These are phyloP conservation scores for Siniperca undulata DNA, from an alignment of 2,797 vertebrate species.

Conservation along the genomic window DNA sequence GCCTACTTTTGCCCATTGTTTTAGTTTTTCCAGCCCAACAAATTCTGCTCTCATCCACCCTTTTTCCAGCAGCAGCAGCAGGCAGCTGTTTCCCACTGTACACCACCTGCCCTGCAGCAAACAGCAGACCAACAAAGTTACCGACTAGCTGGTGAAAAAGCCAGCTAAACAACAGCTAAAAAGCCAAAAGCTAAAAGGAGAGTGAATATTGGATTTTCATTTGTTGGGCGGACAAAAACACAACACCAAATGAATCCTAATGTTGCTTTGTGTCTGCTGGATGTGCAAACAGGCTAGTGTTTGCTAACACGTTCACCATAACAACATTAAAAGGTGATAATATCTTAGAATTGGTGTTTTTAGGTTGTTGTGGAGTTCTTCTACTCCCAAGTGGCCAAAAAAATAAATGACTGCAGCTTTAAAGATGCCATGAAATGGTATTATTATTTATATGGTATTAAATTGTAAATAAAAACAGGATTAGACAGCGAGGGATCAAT, in stretches of 20 bases:
- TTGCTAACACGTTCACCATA: neutral
- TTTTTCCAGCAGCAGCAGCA: neutral
- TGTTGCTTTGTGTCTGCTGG: neutral
- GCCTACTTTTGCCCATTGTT: neutral
- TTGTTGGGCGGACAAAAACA: neutral
- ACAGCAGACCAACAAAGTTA: neutral
- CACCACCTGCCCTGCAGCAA: neutral
- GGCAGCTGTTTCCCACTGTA: neutral
- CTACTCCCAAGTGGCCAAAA: neutral
- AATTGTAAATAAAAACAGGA: neutral
- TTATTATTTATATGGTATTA: neutral
- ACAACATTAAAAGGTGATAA: neutral
- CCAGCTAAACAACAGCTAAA: neutral
- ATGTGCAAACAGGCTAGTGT: neutral
- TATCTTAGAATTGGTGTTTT: neutral
- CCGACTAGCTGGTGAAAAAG: neutral
- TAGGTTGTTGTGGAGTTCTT: neutral
- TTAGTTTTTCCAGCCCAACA: neutral
- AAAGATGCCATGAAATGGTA: no score
- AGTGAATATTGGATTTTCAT: conserved; percentile 14
- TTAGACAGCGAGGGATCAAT: neutral
- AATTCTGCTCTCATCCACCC: neutral
- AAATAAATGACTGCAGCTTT: neutral
- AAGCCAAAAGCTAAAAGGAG: neutral
- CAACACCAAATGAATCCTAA: neutral